Base-by-base conservation (phyloP, 2,113 vertebrate species). In the Porphyrio hochstetteri region DNA sequence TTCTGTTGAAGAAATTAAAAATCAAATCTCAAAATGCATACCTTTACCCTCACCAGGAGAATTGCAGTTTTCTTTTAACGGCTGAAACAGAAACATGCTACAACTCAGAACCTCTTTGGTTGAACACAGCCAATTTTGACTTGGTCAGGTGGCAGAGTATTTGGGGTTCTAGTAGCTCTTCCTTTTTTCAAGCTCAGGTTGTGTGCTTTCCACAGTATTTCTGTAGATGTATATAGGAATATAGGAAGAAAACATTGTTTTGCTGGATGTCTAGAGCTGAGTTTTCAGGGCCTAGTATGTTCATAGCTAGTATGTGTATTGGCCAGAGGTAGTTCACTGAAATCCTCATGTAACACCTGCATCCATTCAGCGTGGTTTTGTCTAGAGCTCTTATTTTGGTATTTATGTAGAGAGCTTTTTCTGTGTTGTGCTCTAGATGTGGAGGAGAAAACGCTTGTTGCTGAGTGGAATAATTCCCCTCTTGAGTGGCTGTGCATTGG, bases 221-320 rank as follows among this genome's bases (percentile, higher is more conserved):
- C 35, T 88, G 24, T 82, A 38, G 60, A 28, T n/a, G 16, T 17
- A n/a, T n/a, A n/a, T 36, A 59, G 48, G 23, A 55, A 60, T 85
- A 18, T 4, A 46, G 46, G 56, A 55, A n/a, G 25, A 74, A 15
- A 50, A 28, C 2, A 3, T 40, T 16, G 5, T 38, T 85, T 92
- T 92, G 4, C 5, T 53, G 79, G 19, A 13, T 80, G 21, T 76
- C 91, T 4, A 85, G 42, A 76, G 27, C 17, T 63, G 59, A 46
- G 16, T 48, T 96, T 90, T 55, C 28, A 44, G 64, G 77, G 13
- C 29, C 23, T 78, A 46, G 44, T 46, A 46, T 46, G 44, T 19
- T 8, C 17, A 88, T 7, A 29, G 5, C 7, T 57, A 35, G 4
- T 33, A 6, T 0, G 0, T 28, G 4, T 70, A 3, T 40, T 65